Base-by-base conservation (phyloP, 2,113 vertebrate genomes). In the Okapia johnstoni region DNA sequence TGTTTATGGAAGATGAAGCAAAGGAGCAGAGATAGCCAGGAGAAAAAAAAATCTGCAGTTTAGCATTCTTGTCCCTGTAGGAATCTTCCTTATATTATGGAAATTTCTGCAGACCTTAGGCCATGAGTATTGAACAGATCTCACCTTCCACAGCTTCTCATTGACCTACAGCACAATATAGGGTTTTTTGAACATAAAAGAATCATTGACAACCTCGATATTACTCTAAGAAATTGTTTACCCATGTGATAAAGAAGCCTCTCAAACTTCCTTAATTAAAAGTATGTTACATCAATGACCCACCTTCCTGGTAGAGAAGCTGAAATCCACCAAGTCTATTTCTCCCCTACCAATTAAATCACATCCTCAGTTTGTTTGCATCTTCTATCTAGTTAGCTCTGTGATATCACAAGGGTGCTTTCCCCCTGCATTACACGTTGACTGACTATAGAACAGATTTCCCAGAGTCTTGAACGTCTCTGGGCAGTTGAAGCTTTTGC, bases 81-180 rank as follows among this genome's bases (percentile, higher is more conserved):
- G 96, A 98, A 96, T 97, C 96, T 79, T 98, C 93, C 94, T 98
- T 99, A 46, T 97, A 98, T 98, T 99, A 99, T 98, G 98, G 99
- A 99, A 98, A 99, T 99, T 98, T 98, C 97, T 98, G 95, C 95
- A 98, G 98, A 99, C 98, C 99, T 98, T 98, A 98, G 99, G 98
- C 99, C 98, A 98, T 97, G 96, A 97, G 97, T 99, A 99, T 99
- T 98, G 99, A 99, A 98, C 99, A 98, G 97, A 96, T 97, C 98
- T 99, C 98, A 98, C 98, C 98, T 98, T 98, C 98, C 97, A 91
- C 98, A 98, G 98, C 97, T 99, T 98, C 98, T 97, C 98, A 98
- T 98, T 99, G 99, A 99, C 99, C 98, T 98, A 95, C 86, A 94
- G 98, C 96, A 98, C 98, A 98, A 97, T 96, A 98, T 94, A 98